Base-by-base conservation (phyloP, 2,888 invertebrate species). In the Nemotelus nigrinus region DNA sequence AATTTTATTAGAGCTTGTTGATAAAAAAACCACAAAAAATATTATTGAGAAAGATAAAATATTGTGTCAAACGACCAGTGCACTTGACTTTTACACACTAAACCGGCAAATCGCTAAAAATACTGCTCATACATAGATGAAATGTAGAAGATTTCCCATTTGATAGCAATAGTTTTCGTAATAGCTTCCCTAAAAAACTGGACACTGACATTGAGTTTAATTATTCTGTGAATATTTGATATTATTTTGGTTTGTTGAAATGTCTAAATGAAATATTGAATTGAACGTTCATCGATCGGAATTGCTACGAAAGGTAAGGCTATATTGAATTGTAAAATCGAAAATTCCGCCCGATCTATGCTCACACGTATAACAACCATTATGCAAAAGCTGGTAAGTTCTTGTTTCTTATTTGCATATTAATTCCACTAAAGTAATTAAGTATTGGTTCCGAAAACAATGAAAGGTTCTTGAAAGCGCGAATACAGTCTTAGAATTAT, bases 301-400 rank as follows among this genome's bases (percentile, higher is more conserved):
- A 68, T 77, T 45, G 67, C 48, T 47, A 79, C 78, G 81, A 84
- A 86, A 86, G 86, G 86, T 86, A 86, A 86, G 86, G 83, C 82
- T 82, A 82, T 80, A 80, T 79, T 25, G 25, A 25, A 25, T 1
- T 25, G 78, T 7, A 63, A 45, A 60, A 81, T 77, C 81, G 76
- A 82, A 83, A 84, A 84, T 85, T 83, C 84, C 82, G 83, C 83
- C 84, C 84, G 85, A 84, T 82, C 39, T 41, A 82, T 83, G 82
- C 83, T 82, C 82, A 82, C 83, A 84, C 83, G 84, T 85, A 86
- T 86, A 86, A 86, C 86, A 86, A 86, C 85, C 84, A 85, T 85
- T 83, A 84, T 82, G 82, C 83, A 82, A 82, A 81, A 82, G 83
- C 83, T 86, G 86, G 86, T 86, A 86, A 86, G 86, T 86, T 83